Percentiles rank a stretch among this genome's conserved stretches.
Evolutionary conservation across 2,113 vertebrate species (phyloP).

Genomic region (Myotis davidii): DNA sequence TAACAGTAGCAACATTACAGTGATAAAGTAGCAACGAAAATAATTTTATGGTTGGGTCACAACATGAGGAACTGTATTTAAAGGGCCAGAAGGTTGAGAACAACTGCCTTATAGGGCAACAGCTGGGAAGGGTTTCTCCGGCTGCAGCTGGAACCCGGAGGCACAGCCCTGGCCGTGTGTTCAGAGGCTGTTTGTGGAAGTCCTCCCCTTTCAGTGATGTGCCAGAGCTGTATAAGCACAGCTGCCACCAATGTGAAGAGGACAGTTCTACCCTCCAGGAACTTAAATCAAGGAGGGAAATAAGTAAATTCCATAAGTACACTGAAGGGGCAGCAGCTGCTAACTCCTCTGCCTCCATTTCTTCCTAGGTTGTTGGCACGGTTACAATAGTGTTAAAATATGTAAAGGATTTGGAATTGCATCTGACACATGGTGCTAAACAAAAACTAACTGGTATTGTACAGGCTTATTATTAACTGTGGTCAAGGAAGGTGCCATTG

Average conservation of each 20-base stretch:
- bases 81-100: too few relatives aligned
- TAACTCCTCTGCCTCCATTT: background rate
- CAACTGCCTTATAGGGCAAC: background rate
- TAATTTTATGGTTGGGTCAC: too few relatives aligned
- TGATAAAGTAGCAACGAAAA: too few relatives aligned
- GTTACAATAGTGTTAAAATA: background rate
- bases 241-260: background rate
- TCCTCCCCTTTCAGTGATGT: background rate
- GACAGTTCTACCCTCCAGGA: background rate
- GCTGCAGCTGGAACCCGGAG: background rate
- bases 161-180: background rate
- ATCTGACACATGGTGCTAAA: background rate
- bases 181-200: background rate
- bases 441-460: background rate
- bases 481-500: background rate
- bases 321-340: background rate
- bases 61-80: too few relatives aligned
- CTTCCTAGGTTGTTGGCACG: background rate
- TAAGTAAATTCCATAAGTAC: background rate
- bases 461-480: background rate
- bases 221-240: background rate
- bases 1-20: too few relatives aligned
- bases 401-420: background rate
- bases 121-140: background rate
- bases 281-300: conserved; percentile 10